Conservation (phyloP, 1,140 invertebrate species). For the Nixonia krombeini region DNA sequence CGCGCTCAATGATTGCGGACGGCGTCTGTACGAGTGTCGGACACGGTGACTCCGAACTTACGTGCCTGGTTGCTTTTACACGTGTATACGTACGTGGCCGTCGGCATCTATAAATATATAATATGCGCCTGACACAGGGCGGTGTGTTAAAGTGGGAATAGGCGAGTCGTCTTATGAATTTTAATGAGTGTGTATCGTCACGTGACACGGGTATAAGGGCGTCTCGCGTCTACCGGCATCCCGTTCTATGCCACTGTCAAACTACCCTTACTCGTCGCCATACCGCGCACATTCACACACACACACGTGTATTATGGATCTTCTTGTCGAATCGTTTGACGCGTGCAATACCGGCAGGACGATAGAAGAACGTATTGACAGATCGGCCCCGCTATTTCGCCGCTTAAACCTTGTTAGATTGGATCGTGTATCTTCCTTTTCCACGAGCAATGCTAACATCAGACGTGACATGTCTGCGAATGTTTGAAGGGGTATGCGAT, state of each 20-base stretch:
- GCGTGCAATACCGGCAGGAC: conserved; percentile 11
- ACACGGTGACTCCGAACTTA: conserved; percentile 11
- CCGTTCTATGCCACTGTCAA: conserved; percentile 38
- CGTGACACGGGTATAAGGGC: conserved; percentile 55
- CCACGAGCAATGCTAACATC: neutral
- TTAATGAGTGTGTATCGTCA: conserved; percentile 60
- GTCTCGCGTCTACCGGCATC: conserved; percentile 36
- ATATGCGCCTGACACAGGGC: conserved; percentile 30
- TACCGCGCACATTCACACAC: neutral
- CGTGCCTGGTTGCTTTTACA: neutral
- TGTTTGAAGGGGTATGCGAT: no score
- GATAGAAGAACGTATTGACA: conserved; percentile 9
- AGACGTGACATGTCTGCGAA: no score
- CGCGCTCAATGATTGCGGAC: conserved; percentile 8
- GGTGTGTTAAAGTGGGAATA: conserved; percentile 57
- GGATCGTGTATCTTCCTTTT: neutral
- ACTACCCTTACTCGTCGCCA: conserved; percentile 29
- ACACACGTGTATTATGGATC: conserved; percentile 27
- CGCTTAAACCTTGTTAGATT: conserved; percentile 17
- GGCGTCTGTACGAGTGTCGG: neutral
- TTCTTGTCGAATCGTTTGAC: conserved; percentile 18
- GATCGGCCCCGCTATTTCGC: neutral
- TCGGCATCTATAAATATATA: conserved; percentile 57
- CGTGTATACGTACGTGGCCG: conserved; percentile 8
- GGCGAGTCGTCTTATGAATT: conserved; percentile 64